Percentiles rank a stretch among this genome's conserved stretches.
These are phyloP conservation scores for Brachylomia viminalis DNA, from an alignment of 2,888 invertebrate genomes.

Conservation along the genomic window DNA sequence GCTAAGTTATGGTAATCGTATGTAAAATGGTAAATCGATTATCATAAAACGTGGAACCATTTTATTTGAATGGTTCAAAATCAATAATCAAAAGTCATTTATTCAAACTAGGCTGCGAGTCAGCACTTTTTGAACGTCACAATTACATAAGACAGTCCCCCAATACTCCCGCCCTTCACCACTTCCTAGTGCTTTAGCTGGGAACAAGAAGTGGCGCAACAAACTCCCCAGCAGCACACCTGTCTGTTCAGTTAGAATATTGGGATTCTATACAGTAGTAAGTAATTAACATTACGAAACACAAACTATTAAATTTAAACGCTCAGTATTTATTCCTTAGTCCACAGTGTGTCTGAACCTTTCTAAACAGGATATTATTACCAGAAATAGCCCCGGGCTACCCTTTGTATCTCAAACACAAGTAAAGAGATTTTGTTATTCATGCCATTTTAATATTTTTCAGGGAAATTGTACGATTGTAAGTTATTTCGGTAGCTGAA, in stretches of 20 bases:
- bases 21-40: neutral
- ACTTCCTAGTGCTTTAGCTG: too few relatives aligned
- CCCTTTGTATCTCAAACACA: conserved; percentile 35
- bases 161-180: too few relatives aligned
- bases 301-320: too few relatives aligned
- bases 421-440: conserved; percentile 28
- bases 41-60: neutral
- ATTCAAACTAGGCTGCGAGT: too few relatives aligned
- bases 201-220: too few relatives aligned
- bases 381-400: conserved; percentile 31
- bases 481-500: conserved; percentile 16
- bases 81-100: too few relatives aligned
- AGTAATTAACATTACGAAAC: too few relatives aligned
- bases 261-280: too few relatives aligned
- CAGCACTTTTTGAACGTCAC: too few relatives aligned
- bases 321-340: neutral
- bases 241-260: too few relatives aligned
- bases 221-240: too few relatives aligned
- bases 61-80: neutral
- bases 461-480: neutral
- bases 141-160: too few relatives aligned
- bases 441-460: conserved; percentile 24
- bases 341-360: neutral
- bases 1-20: neutral
- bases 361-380: conserved; percentile 32